Evolutionary conservation across 92 coral and sea anemone genomes (phyloP), one percentile per base, ranked within the genome.

Genomic region (Actinernus sp.): DNA sequence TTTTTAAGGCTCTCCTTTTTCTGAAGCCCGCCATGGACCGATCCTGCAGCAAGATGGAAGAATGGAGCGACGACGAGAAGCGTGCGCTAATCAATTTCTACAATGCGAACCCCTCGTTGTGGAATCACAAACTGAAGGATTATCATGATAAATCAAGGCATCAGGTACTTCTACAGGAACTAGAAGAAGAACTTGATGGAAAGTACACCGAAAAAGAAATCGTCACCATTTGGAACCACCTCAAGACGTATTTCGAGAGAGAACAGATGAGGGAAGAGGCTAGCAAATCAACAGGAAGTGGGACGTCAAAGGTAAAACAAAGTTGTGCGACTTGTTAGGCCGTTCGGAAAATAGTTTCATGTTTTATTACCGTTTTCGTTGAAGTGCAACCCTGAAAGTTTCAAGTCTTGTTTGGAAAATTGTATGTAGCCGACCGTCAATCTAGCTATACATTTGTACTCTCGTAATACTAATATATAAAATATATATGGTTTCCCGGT

Each of bases 241-340:
- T 79, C 34, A 79, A 69, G 56, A 69, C 79, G 24, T 44, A 36
- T 25, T 79, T 79, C 51, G 74, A 74, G 34, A 45, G 81, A 58
- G 74, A 81, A 52, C 75, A 63, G 19, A 72, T 62, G 54, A 47
- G 71, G 1, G 65, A 56, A 24, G 57, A 20, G 24, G 75, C 46
- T 7, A 81, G 81, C 75, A 81, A 64, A 49, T 71, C 63, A 61
- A 52, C 75, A 24, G 76, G 87, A 39, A 31, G 52, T 9, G 34
- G 74, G 10, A 46, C 48, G 29, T 19, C 63, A 1, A 60, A 63
- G 16, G 76, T 72, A n/a, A n/a, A n/a, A n/a, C n/a, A n/a, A n/a
- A n/a, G n/a, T n/a, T n/a, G n/a, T n/a, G n/a, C n/a, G n/a, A n/a
- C n/a, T n/a, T n/a, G n/a, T n/a, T n/a, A n/a, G n/a, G n/a, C n/a